Percentiles rank a stretch among this genome's conserved stretches.
Evolutionary conservation across 2,888 invertebrate genomes (phyloP).

Genomic region (Chironomus riparius): DNA sequence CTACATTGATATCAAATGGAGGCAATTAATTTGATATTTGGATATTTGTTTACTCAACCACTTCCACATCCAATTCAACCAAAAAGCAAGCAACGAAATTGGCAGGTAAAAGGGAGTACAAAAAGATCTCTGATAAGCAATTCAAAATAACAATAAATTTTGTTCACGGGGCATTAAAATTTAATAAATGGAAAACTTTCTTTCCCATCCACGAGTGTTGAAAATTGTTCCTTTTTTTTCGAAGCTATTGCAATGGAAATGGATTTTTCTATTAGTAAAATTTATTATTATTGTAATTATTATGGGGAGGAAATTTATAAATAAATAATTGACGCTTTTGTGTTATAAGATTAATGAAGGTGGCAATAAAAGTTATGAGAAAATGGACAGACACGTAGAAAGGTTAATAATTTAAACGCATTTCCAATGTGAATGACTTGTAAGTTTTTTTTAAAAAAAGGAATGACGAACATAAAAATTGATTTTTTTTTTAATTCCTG

Average conservation of each 20-base stretch:
- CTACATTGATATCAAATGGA: background rate
- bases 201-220: background rate
- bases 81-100: background rate
- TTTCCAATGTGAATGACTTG: no score
- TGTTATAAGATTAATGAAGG: background rate
- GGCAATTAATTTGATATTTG: background rate
- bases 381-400: background rate
- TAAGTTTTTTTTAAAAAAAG: no score
- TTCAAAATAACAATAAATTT: conserved; percentile 6
- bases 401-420: no score
- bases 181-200: background rate
- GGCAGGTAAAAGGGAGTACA: background rate
- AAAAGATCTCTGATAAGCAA: background rate
- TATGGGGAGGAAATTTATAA: background rate
- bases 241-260: background rate
- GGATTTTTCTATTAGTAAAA: background rate
- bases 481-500: no score
- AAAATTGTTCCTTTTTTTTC: background rate
- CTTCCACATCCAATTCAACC: background rate
- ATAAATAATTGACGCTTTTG: background rate
- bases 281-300: background rate
- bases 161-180: conserved; percentile 3
- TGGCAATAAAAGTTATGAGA: background rate
- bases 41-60: background rate
- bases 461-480: no score